Base-by-base conservation (phyloP, 2,797 vertebrate genomes). In the Alca torda region DNA sequence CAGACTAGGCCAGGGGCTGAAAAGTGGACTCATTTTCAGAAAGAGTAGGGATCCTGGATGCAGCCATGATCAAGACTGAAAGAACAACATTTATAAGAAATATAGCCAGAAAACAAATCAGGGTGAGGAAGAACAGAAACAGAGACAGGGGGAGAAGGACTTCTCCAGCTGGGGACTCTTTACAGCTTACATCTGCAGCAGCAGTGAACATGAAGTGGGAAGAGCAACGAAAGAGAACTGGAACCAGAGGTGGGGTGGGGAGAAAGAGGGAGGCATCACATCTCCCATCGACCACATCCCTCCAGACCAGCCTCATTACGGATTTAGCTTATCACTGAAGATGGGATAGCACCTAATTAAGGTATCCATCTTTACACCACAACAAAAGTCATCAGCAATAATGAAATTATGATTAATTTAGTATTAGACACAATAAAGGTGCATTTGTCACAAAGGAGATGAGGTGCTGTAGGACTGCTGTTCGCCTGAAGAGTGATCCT, bases 281-380 rank as follows among this genome's bases (percentile, higher is more conserved):
- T 10, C 33, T 77, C 35, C 48, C 46, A 23, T 25, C 30, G 26
- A 35, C 26, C 65, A 48, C 1, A 0, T 60, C 25, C 25, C 25
- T 73, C 35, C 57, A n/a, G 67, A 64, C 4, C 2, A 3, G 5
- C 37, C 21, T 50, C 45, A 41, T 0, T 0, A 0, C 19, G 33
- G 24, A 46, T 63, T 85, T 31, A 74, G 17, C 31, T 51, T 33
- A 19, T 1, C 37, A 23, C 6, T 3, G 16, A 63, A 63, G 51
- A 31, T 43, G 46, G 46, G 15, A 56, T 6, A 63, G 30, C 5
- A 17, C 31, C 68, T 63, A 21, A n/a, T 17, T 7, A 63, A 46
- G 48, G 54, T 26, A 51, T 3, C n/a, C 68, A 72, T 39, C 61
- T 65, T 19, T 46, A 59, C 5, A 28, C 25, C 2, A 4, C 25